These are phyloP conservation scores for Promerops cafer DNA, from an alignment of 2,113 vertebrate species.

Conservation along the genomic window DNA sequence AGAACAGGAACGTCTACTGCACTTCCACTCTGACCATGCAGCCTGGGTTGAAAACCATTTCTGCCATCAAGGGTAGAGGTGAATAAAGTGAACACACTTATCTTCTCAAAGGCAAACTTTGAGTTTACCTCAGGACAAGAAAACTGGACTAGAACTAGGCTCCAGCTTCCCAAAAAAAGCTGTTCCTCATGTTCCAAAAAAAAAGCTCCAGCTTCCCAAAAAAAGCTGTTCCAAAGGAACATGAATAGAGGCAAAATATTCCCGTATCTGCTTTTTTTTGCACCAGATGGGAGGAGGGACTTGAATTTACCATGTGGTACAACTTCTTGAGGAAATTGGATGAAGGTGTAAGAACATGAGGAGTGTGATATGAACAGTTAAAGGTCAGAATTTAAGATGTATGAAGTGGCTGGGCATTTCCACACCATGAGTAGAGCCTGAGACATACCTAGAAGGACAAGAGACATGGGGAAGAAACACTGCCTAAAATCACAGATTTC, in stretches of 20 bases:
- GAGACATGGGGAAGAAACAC: not conserved
- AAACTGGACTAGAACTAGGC: not conserved
- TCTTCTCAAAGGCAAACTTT: not conserved
- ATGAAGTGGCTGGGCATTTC: not conserved
- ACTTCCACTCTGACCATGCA: not conserved
- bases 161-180: not conserved
- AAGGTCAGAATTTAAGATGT: not conserved
- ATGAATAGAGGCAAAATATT: not conserved
- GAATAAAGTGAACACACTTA: not conserved
- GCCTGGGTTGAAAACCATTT: not conserved
- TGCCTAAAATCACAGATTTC: not conserved
- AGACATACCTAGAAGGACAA: not conserved
- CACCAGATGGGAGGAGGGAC: not conserved
- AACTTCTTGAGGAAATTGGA: not conserved
- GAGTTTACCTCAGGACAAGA: not conserved
- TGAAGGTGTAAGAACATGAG: not conserved
- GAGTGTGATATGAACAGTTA: not conserved
- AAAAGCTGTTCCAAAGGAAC: not conserved
- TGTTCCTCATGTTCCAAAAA: too few relatives aligned
- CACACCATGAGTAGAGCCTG: not conserved
- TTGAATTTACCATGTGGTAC: not conserved
- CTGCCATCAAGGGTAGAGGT: not conserved
- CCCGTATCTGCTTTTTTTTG: not conserved
- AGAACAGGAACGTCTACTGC: not conserved
- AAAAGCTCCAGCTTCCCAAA: not conserved